A percentile compares a stretch with the other conserved stretches of the same genome.
Evolutionary conservation across 2,888 invertebrate species (phyloP).

Genomic region (Synanthedon andrenaeformis): DNA sequence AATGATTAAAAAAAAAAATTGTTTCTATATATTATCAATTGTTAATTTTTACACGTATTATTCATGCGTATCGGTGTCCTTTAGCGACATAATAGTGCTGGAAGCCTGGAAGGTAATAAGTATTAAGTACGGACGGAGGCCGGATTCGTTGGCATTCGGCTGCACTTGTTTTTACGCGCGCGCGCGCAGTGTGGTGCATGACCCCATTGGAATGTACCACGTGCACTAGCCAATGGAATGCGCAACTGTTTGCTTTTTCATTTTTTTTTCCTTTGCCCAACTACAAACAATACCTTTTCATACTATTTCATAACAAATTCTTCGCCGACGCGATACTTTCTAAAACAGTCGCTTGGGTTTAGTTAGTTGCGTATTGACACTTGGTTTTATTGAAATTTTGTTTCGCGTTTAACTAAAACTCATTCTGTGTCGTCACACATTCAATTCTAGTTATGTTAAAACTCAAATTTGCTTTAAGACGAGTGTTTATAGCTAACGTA

Average conservation of each 20-base stretch:
- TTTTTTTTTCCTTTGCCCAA: constrained; percentile 37
- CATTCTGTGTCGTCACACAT: no score
- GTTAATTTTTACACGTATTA: no score
- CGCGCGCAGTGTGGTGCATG: constrained; percentile 59
- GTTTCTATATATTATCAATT: no score
- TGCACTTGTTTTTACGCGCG: constrained; percentile 60
- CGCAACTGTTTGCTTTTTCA: constrained; percentile 67
- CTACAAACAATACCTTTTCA: constrained; percentile 63
- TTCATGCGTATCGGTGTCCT: no score
- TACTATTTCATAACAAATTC: constrained; percentile 62
- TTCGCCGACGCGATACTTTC: constrained; percentile 46
- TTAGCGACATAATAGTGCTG: no score
- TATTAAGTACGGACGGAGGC: not conserved
- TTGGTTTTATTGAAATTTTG: constrained; percentile 23
- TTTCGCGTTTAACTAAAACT: no score
- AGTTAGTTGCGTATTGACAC: constrained; percentile 21
- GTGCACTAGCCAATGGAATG: constrained; percentile 65
- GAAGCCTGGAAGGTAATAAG: no score
- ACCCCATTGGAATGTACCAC: constrained; percentile 67
- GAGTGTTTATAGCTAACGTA: no score
- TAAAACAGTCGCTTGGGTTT: constrained; percentile 23
- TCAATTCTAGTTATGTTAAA: no score
- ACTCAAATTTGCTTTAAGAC: no score
- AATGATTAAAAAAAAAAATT: no score
- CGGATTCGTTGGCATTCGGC: constrained; percentile 19